Base-by-base conservation (phyloP, 2,113 vertebrate species). In the Petrocephalus microphthalmus region DNA sequence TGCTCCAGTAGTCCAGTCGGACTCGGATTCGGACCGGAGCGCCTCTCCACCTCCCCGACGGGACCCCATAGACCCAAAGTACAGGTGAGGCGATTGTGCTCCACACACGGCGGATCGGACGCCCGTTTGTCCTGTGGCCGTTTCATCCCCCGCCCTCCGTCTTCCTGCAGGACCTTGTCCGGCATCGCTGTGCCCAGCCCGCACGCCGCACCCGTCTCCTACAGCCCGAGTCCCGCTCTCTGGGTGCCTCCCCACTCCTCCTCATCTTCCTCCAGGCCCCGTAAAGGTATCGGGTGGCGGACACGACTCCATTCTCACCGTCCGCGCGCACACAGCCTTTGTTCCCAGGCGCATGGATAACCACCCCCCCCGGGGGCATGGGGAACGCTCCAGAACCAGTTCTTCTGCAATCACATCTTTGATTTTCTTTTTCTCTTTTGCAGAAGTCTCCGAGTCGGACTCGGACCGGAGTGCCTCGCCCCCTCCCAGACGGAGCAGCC, bases 1-100 rank as follows among this genome's bases (percentile, higher is more conserved):
- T 86, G 91, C 13, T 85, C 17, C 91, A 96, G 95, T 89, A 96
- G 95, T 89, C 64, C 92, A 89, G 0, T 94, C 92, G 4, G 95
- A 95, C 17, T 95, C 95, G 0, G 95, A 95, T 47, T 95, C 95
- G 0, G 95, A 95, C 87, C 94, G 7, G 90, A 95, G 95, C 22
- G 85, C 90, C 56, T 94, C 95, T 1, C 95, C 95, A 57, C 92
- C 92, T 51, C 90, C 90, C 87, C 94, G 93, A 87, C 91, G 49
- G n/a, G 87, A 87, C 45, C 91, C 84, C 82, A 83, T 91, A 0
- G 94, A 94, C 37, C 52, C 37, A 91, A 94, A 93, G 89, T 95
- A 95, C 92, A 95, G 93, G 95, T 96, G 86, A 90, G 5, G 33
- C 17, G 20, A 17, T 82, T 10, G 8, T 11, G 13, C n/a, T 10